Base-by-base conservation (phyloP, 2,797 vertebrate genomes). In the Ptychadena robeensis region DNA sequence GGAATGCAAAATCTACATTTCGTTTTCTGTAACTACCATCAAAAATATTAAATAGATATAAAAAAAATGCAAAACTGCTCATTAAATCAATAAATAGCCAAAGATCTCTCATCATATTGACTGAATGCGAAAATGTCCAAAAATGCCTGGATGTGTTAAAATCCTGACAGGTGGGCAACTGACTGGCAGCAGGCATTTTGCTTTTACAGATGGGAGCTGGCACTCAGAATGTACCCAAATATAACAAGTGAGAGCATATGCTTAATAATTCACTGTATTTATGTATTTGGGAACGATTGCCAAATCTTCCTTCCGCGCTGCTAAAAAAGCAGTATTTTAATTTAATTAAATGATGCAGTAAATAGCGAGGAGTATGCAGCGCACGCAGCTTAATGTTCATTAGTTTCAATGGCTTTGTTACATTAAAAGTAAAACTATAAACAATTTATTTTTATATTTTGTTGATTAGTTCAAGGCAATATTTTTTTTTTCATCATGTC, bases 161-260 rank as follows among this genome's bases (percentile, higher is more conserved):
- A 28, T 61, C 9, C 2, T 11, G n/a, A 61, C 59, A 61, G 59
- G 59, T 53, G 44, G 44, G 44, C 44, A 53, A 53, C 44, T 53
- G 44, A 53, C 44, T 53, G 44, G 44, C 44, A 53, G 44, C 59
- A 61, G 59, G 59, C n/a, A 61, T 61, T 25, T 61, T 25, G 59
- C n/a, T 61, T 61, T 61, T 61, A 27, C 59, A 61, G 59, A 61
- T 61, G 59, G 59, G 59, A 61, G 27, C 59, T 61, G 59, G 59
- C 59, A 61, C 8, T 27, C 9, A 61, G 59, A 61, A 28, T 27
- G 59, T 61, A 61, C 59, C 27, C 59, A 25, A 28, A 28, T 28
- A 61, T 61, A 28, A 61, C 59, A 61, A 61, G 59, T 28, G 59
- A 61, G 59, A 61, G 59, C 59, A 61, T 25, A 61, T 61, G 59